These are phyloP conservation scores for Picathartes gymnocephalus DNA, from an alignment of 2,113 vertebrate species.

Conservation along the genomic window DNA sequence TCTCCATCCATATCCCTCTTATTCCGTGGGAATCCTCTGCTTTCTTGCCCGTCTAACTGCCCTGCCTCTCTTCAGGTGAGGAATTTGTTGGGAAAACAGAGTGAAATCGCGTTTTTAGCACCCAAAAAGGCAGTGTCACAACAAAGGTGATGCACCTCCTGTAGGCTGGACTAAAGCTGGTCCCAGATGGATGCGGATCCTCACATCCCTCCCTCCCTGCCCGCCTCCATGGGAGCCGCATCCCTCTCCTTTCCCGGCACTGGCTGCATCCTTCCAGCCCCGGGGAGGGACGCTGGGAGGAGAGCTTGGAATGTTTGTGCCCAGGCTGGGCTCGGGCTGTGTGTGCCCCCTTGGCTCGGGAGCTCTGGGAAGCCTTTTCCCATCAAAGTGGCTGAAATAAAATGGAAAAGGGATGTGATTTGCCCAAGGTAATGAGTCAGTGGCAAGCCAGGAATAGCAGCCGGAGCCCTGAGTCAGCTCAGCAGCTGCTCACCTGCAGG, in stretches of 20 bases:
- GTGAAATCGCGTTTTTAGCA: neutral
- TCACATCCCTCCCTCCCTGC: neutral
- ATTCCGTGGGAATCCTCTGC: neutral
- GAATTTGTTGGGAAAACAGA: neutral
- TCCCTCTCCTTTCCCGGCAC: neutral
- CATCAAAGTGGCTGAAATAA: neutral
- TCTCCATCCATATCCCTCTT: neutral
- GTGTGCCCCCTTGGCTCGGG: rapidly evolving
- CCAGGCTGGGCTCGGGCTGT: rapidly evolving
- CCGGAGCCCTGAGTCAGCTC: neutral
- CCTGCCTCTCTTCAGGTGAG: neutral
- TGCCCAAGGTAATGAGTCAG: neutral
- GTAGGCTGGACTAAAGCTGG: neutral
- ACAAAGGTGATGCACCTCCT: neutral
- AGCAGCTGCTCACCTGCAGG: neutral
- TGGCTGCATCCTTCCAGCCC: neutral
- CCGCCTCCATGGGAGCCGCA: neutral
- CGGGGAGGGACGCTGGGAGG: neutral
- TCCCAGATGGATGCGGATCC: neutral
- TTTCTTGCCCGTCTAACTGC: neutral
- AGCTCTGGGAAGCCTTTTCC: neutral
- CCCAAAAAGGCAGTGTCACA: neutral
- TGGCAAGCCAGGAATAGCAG: neutral
- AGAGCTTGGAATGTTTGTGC: neutral
- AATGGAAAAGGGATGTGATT: neutral